Conservation (phyloP, 30 jellyfish, hydroid and myxozoan species). For the Turritopsis dohrnii region DNA sequence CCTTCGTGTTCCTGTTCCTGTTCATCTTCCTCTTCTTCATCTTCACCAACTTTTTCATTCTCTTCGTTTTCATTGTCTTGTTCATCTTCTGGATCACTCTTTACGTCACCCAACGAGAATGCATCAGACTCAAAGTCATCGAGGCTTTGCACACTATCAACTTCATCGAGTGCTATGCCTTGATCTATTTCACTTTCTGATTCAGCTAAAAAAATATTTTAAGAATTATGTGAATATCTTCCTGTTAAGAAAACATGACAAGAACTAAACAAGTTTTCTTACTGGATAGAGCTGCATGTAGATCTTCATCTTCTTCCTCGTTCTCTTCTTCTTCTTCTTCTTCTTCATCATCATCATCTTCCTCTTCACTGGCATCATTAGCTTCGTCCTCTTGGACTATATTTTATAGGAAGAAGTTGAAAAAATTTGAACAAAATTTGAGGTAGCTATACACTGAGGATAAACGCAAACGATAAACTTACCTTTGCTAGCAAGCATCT, state of each 20-base stretch:
- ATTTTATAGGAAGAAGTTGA: too few species aligned
- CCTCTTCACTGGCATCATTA: not conserved
- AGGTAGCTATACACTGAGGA: not conserved
- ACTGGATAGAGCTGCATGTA: not conserved
- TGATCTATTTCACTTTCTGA: conserved; percentile 26
- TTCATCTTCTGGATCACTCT: conserved; percentile 23
- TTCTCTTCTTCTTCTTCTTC: not conserved
- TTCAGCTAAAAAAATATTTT: not conserved
- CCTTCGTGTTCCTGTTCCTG: conserved; percentile 2
- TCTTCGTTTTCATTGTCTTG: not conserved
- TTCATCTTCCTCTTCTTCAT: not conserved
- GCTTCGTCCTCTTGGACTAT: too few species aligned
- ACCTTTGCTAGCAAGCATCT: not conserved
- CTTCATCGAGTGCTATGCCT: not conserved
- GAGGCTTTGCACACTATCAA: not conserved
- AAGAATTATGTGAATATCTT: too few species aligned
- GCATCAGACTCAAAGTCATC: conserved; percentile 9
- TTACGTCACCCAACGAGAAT: conserved; percentile 22
- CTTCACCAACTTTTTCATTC: not conserved
- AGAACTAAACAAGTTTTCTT: not conserved
- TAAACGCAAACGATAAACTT: not conserved
- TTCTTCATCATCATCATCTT: not conserved
- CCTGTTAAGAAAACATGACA: not conserved
- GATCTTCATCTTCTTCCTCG: conserved; percentile 7
- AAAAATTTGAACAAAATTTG: not conserved